phyloP scores from a whole-genome alignment of 1,140 invertebrate genomes.

The Pseudomyrmex dendroicus region DNA sequence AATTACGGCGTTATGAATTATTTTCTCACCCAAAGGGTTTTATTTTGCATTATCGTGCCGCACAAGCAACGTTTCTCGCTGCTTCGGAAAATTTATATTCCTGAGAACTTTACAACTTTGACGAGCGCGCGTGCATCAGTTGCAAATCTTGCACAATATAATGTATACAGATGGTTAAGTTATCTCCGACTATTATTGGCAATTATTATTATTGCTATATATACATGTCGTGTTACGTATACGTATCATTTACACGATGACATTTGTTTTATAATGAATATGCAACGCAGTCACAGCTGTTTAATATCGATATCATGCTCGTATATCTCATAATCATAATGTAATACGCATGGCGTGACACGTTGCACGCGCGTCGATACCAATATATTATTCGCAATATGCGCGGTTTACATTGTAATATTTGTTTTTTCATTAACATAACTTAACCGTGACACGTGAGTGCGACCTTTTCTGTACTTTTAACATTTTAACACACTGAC shows the following conservation, averaged over 20 bases:
- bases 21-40: neutral
- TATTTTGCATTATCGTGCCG: neutral
- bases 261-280: constrained; percentile 42
- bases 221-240: neutral
- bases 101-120: too few relatives aligned
- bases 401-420: constrained; percentile 20
- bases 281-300: constrained; percentile 6
- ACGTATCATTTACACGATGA: neutral
- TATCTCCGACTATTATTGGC: neutral
- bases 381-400: constrained; percentile 20
- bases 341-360: constrained; percentile 40
- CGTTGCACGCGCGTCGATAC: constrained; percentile 16
- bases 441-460: neutral
- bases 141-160: neutral
- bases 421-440: constrained; percentile 28
- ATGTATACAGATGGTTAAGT: neutral
- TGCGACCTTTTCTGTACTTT: neutral
- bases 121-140: too few relatives aligned
- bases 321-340: constrained; percentile 42
- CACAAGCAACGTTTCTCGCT: neutral
- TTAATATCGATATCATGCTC: constrained; percentile 39
- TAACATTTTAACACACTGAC: too few relatives aligned
- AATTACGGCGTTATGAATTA: constrained; percentile 7
- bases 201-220: constrained; percentile 3
- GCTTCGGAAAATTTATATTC: neutral